Evolutionary conservation across 1,140 invertebrate genomes (phyloP).

Genomic region (Rhynchophorus ferrugineus): DNA sequence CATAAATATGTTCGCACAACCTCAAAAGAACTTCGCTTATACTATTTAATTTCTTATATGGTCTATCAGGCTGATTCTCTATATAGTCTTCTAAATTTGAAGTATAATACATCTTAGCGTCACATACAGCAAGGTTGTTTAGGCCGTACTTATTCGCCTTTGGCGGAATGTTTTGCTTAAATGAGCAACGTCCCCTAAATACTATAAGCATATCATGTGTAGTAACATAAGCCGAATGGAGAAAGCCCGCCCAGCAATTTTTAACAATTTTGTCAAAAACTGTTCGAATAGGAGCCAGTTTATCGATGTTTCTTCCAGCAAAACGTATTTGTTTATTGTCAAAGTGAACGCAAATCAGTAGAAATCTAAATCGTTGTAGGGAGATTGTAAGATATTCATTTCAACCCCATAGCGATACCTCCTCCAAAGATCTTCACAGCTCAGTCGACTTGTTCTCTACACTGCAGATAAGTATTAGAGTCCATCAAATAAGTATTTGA

Average conservation of each 20-base stretch:
- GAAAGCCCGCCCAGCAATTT: neutral
- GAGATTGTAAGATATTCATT: neutral
- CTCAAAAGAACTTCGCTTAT: neutral
- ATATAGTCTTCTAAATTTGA: neutral
- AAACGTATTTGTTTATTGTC: neutral
- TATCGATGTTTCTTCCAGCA: neutral
- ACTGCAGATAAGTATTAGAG: slow-evolving; percentile 1
- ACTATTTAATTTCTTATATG: neutral
- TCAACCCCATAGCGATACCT: neutral
- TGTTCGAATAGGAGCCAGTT: neutral
- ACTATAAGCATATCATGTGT: neutral
- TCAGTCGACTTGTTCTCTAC: neutral
- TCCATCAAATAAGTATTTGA: neutral
- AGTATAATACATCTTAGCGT: neutral
- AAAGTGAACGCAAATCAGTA: neutral
- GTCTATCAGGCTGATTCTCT: neutral
- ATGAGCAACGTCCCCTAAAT: neutral
- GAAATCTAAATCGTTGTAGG: neutral
- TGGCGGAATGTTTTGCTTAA: neutral
- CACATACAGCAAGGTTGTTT: neutral
- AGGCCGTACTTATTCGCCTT: neutral
- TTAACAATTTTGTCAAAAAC: neutral
- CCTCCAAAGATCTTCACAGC: neutral
- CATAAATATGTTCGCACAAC: neutral
- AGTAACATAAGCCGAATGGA: slow-evolving; percentile 5